Evolutionary conservation across 2,888 invertebrate genomes (phyloP), one percentile per base, ranked within the genome.

Genomic region (Nebria brevicollis): DNA sequence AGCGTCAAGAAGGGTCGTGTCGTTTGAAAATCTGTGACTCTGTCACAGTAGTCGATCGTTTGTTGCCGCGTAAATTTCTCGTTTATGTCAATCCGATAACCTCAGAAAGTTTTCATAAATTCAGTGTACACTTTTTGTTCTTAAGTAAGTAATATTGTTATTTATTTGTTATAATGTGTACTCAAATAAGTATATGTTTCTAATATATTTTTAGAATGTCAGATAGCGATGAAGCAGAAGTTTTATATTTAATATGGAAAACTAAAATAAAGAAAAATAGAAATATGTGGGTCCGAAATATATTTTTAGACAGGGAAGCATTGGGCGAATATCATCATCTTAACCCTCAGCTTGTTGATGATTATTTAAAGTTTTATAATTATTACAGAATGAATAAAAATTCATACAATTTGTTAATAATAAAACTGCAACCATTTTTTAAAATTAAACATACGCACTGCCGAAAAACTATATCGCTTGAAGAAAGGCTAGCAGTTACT

Each of bases 401-500:
- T 5, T 66, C 68, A 77, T 77, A 77, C 25, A 66, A 77, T 77
- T 66, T 77, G 76, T 68, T 77, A 66, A 15, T 77, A 68, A 66
- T 41, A 25, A 77, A 77, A 68, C 34, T 77, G 1, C 65, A 77
- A 77, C 76, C 76, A 2, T 11, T 77, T 13, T 66, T 11, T 77
- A 77, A 6, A 77, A 68, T 77, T 34, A 77, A 77, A 77, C 76
- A 77, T 77, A 77, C 76, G 1, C 66, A 77, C 66, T 77, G 66
- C 34, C 66, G 76, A 66, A 77, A 66, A 77, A 66, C 66, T 77
- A 77, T 66, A 26, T 77, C 66, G 66, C 66, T 66, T 66, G 68
- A 66, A 77, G 76, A 77, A 20, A 20, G 20, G 20, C 20, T 20
- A 20, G 20, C 20, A 20, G 20, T 20, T 1, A 20, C 20, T 20